phyloP scores from a whole-genome alignment of 2,113 vertebrate species.

The Setophaga petechia region DNA sequence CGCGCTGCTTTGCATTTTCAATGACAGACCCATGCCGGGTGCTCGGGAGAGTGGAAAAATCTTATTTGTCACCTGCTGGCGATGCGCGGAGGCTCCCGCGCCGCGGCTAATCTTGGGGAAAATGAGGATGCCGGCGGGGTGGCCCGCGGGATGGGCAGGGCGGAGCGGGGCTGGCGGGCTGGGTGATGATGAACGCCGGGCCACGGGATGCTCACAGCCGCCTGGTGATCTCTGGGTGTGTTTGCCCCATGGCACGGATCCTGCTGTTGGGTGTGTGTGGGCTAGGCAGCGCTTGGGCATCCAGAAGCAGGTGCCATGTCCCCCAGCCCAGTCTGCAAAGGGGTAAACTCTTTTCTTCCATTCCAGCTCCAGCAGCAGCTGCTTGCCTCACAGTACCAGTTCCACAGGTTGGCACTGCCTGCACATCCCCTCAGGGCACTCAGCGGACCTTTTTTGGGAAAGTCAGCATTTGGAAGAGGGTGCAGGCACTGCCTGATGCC shows the following conservation, averaged over 20 bases:
- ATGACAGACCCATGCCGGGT: constrained; percentile 70
- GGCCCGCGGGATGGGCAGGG: not conserved
- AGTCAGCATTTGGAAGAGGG: accelerated
- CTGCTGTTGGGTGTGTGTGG: not conserved
- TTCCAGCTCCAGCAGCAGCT: not conserved
- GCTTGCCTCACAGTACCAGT: accelerated
- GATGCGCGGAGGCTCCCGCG: constrained; percentile 39
- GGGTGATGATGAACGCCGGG: not conserved
- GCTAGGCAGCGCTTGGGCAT: not conserved
- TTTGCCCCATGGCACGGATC: accelerated
- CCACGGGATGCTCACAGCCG: not conserved
- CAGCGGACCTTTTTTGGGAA: accelerated
- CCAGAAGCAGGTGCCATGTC: not conserved
- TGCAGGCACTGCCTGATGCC: no score
- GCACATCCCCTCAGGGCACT: accelerated
- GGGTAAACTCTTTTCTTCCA: not conserved
- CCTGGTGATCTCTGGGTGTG: not conserved
- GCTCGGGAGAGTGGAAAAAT: constrained; percentile 73
- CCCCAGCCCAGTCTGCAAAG: not conserved
- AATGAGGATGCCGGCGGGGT: constrained; percentile 39
- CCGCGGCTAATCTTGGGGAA: constrained; percentile 48
- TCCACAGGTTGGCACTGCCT: not conserved
- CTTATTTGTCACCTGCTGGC: constrained; percentile 74
- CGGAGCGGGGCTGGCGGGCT: accelerated
- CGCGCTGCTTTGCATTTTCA: constrained; percentile 66